Evolutionary conservation across 2,888 invertebrate genomes (phyloP), one percentile per base, ranked within the genome.

Genomic region (Plebejus argus): DNA sequence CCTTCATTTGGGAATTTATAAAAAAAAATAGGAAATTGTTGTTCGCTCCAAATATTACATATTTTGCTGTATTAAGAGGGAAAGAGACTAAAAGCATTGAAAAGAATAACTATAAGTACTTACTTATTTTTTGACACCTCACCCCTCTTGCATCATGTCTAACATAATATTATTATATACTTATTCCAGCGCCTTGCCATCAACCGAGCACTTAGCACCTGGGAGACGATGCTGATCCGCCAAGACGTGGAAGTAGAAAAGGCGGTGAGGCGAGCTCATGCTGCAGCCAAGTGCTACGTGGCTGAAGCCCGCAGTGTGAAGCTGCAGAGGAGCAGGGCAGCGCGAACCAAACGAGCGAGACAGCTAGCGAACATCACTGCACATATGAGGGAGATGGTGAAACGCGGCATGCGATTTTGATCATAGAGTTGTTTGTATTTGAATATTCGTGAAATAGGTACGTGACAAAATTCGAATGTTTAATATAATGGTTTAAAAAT

Each of bases 141-240:
- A n/a, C n/a, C n/a, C n/a, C n/a, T n/a, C n/a, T n/a, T n/a, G n/a
- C n/a, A n/a, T n/a, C n/a, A n/a, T n/a, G n/a, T n/a, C n/a, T n/a
- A n/a, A n/a, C n/a, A n/a, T n/a, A n/a, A n/a, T n/a, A n/a, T n/a
- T n/a, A n/a, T n/a, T n/a, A n/a, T n/a, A n/a, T n/a, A n/a, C n/a
- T 45, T 45, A 45, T 79, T 23, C 0, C 39, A 76, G 61, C 58
- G 61, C 28, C 20, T 76, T 0, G 58, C 76, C 1, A 90, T 92
- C 80, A 81, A 84, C 49, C 92, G 90, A 84, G 89, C 91, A 0
- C 84, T 93, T 0, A 89, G 82, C 78, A 82, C 84, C 0, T 92
- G 92, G 92, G 93, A 91, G 78, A 82, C 86, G 0, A 79, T 86
- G 0, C 76, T 90, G 0, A 81, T 89, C 0, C 86, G 90, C 0